Conservation (phyloP, 1,140 invertebrate species). For the Zophobas atratus region DNA sequence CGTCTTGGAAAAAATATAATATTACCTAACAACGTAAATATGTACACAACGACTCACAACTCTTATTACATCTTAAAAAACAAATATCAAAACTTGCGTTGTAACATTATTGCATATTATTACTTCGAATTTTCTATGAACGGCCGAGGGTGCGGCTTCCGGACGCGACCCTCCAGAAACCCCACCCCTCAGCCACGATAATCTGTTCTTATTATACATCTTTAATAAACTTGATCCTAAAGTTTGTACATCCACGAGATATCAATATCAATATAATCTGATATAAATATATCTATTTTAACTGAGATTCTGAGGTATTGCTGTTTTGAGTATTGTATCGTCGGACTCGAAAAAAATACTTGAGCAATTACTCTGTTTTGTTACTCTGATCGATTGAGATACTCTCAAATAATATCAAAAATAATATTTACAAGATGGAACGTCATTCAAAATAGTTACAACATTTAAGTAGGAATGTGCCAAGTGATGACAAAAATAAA, state of each 20-base stretch:
- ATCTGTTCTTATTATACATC: conserved; percentile 49
- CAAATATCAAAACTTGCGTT: conserved; percentile 64
- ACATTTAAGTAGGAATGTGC: conserved; percentile 56
- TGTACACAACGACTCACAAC: conserved; percentile 56
- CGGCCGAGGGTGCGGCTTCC: conserved; percentile 1
- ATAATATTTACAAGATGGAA: conserved; percentile 57
- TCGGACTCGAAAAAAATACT: conserved; percentile 48
- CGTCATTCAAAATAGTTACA: conserved; percentile 45
- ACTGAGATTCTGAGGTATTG: conserved; percentile 67
- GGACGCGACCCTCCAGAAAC: conserved; percentile 13
- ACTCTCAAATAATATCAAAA: conserved; percentile 43
- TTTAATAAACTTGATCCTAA: conserved; percentile 56
- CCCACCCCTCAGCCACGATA: conserved; percentile 25
- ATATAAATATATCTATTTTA: conserved; percentile 65
- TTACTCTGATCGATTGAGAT: conserved; percentile 47
- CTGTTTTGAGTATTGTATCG: conserved; percentile 63
- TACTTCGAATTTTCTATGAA: conserved; percentile 57
- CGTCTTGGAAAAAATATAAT: conserved; percentile 60
- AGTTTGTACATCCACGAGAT: conserved; percentile 63
- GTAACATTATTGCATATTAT: conserved; percentile 64
- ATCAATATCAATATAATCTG: conserved; percentile 58
- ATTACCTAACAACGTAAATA: conserved; percentile 59
- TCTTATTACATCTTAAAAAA: conserved; percentile 59
- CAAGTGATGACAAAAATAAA: conserved; percentile 49
- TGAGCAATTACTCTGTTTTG: conserved; percentile 43